Percentiles rank a stretch among this genome's conserved stretches.
Evolutionary conservation across 2,113 vertebrate genomes (phyloP).

Genomic region (Apodemus sylvaticus): DNA sequence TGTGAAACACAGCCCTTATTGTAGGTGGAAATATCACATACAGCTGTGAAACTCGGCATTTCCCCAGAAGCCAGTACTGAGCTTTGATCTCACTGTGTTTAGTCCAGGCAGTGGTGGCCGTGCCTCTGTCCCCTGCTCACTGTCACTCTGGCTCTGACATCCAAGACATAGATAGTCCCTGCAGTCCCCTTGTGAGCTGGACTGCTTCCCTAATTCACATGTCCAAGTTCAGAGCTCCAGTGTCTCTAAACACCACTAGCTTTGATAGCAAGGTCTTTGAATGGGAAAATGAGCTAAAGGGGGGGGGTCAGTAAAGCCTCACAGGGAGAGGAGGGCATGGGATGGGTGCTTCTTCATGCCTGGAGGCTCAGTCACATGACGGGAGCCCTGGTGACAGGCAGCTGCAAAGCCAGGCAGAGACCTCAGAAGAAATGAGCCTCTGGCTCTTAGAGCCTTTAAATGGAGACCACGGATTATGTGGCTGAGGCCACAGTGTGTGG

Average conservation of each 20-base stretch:
- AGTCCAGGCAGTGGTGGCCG: not conserved
- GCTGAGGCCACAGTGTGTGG: not conserved
- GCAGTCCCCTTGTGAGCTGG: not conserved
- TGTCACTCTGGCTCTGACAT: not conserved
- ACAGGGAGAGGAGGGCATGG: not conserved
- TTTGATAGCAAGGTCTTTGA: not conserved
- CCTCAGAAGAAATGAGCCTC: not conserved
- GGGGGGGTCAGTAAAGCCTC: no score
- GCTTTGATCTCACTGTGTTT: not conserved
- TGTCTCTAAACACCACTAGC: not conserved
- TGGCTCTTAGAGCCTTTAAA: not conserved
- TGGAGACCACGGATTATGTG: not conserved
- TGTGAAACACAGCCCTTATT: not conserved
- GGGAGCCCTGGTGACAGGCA: not conserved
- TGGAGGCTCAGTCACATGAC: not conserved
- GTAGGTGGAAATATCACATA: no score
- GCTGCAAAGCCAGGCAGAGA: not conserved
- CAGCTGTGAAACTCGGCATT: not conserved
- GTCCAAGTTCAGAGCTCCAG: not conserved
- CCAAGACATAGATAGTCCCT: not conserved
- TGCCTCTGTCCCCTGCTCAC: not conserved
- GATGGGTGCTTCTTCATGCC: accelerated
- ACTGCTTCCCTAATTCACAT: not conserved
- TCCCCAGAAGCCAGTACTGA: not conserved
- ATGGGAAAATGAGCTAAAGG: not conserved